Percentiles rank a stretch among this genome's conserved stretches.
phyloP scores from a whole-genome alignment of 2,113 vertebrate species.

The Falcunculus frontatus region DNA sequence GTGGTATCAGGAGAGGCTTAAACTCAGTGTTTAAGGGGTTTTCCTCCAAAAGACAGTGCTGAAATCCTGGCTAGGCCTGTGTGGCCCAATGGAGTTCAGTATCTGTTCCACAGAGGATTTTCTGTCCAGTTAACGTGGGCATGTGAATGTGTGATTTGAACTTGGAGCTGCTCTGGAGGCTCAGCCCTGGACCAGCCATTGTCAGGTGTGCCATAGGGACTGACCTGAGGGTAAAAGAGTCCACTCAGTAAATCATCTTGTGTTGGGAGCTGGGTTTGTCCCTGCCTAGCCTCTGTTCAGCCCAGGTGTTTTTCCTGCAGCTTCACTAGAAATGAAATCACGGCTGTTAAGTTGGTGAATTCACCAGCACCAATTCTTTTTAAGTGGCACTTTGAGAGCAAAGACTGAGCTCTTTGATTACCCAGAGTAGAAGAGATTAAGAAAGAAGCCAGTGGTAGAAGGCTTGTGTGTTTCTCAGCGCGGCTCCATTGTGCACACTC shows the following conservation, averaged over 20 bases:
- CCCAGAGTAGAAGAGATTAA: not conserved
- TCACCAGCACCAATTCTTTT: not conserved
- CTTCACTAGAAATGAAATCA: not conserved
- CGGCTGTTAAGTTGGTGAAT: not conserved
- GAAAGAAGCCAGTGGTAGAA: not conserved
- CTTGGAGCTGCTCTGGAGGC: not conserved
- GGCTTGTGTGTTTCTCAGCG: not conserved
- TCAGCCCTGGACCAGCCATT: not conserved
- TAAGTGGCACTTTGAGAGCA: not conserved
- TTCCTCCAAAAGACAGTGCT: not conserved
- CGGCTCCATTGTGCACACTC: not conserved
- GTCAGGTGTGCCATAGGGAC: not conserved
- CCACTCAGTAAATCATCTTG: not conserved
- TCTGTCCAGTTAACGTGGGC: not conserved
- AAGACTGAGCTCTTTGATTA: not conserved
- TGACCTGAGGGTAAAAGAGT: not conserved
- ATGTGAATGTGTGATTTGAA: not conserved
- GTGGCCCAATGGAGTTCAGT: not conserved
- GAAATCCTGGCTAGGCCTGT: not conserved
- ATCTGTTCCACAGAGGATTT: not conserved
- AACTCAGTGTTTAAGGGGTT: not conserved
- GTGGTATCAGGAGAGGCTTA: not conserved
- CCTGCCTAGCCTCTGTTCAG: not conserved
- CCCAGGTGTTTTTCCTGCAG: not conserved
- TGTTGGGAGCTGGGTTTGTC: not conserved